Percentiles rank a stretch among this genome's conserved stretches.
phyloP scores from a whole-genome alignment of 1,140 invertebrate species.

The Triops longicaudatus region DNA sequence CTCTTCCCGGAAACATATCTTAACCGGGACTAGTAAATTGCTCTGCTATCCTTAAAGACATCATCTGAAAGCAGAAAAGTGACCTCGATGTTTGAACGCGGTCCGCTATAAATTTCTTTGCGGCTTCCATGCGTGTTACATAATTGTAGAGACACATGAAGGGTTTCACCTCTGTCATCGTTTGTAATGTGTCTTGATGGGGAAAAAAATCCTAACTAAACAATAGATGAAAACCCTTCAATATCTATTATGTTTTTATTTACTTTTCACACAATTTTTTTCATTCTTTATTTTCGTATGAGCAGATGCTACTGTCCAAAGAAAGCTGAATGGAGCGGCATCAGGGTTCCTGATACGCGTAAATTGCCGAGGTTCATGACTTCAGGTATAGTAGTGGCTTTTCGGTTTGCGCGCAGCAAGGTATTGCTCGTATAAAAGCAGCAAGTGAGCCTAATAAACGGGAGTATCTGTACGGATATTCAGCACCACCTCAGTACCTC shows the following conservation, averaged over 20 bases:
- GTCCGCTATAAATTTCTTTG: background rate
- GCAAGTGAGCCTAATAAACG: background rate
- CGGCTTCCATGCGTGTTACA: background rate
- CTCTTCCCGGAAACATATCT: background rate
- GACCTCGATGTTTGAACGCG: background rate
- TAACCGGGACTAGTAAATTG: background rate
- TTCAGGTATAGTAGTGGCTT: background rate
- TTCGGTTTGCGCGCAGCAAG: slow-evolving; percentile 2
- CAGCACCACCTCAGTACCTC: background rate
- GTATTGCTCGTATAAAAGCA: background rate
- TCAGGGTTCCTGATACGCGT: background rate
- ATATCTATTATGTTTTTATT: too few species aligned
- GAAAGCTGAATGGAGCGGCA: background rate
- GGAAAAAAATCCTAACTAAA: too few species aligned
- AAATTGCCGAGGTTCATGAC: background rate
- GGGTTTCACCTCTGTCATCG: too few species aligned
- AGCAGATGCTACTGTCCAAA: background rate
- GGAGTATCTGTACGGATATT: background rate
- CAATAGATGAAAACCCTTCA: too few species aligned
- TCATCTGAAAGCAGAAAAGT: background rate
- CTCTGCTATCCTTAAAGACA: background rate
- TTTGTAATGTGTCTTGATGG: too few species aligned
- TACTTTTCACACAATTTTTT: too few species aligned
- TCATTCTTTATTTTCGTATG: too few species aligned
- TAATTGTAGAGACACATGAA: background rate